These are phyloP conservation scores for Nymphalis urticae DNA, from an alignment of 2,888 invertebrate genomes.

Conservation along the genomic window DNA sequence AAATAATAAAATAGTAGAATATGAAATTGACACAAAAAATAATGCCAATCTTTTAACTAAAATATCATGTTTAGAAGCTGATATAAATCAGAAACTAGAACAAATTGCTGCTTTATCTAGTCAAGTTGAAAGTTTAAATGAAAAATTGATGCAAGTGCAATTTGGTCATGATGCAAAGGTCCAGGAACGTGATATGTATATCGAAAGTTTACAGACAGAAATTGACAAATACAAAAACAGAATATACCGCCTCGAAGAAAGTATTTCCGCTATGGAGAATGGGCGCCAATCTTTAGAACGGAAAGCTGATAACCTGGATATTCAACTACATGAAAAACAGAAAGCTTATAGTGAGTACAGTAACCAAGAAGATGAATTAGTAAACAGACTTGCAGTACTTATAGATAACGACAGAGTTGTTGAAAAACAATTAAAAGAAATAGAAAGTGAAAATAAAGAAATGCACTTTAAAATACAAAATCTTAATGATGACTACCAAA, in stretches of 20 bases:
- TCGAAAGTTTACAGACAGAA: constrained; percentile 87
- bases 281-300: constrained; percentile 82
- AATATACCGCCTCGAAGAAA: constrained; percentile 85
- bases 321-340: constrained; percentile 82
- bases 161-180: constrained; percentile 85
- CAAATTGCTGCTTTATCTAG: constrained; percentile 61
- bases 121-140: constrained; percentile 60
- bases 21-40: constrained; percentile 71
- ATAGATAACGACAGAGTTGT: constrained; percentile 84
- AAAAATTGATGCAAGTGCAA: constrained; percentile 64
- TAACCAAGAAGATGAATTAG: constrained; percentile 83
- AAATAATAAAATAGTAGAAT: constrained; percentile 67
- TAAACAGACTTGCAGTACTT: constrained; percentile 83
- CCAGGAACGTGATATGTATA: constrained; percentile 87
- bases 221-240: constrained; percentile 84
- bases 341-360: constrained; percentile 82
- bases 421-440: constrained; percentile 83
- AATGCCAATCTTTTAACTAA: constrained; percentile 65
- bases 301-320: constrained; percentile 83
- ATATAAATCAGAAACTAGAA: constrained; percentile 63
- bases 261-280: constrained; percentile 82
- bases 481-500: constrained; percentile 77
- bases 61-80: constrained; percentile 64
- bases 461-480: constrained; percentile 79
- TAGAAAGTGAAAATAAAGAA: constrained; percentile 80